Percentiles rank a stretch among this genome's conserved stretches.
Conservation (phyloP, 64 coral and sea anemone genomes). For the Stylophora pistillata region DNA sequence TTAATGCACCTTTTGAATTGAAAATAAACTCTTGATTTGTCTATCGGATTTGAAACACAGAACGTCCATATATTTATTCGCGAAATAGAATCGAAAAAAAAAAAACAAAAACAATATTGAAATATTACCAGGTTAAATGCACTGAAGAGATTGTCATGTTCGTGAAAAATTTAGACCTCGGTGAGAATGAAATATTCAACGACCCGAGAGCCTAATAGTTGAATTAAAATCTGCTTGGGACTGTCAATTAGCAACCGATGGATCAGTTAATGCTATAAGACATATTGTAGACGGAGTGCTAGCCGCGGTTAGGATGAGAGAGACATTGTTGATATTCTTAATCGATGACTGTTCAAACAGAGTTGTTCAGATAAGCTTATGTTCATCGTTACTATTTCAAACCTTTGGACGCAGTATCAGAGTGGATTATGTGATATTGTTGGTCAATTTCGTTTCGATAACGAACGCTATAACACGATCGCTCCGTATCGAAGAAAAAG, state of each 20-base stretch:
- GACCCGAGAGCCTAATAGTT: too few species aligned
- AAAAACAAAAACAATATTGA: neutral
- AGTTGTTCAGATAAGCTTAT: neutral
- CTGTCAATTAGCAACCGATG: neutral
- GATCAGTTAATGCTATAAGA: neutral
- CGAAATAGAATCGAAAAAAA: neutral
- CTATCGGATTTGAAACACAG: constrained; percentile 1
- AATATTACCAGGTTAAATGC: too few species aligned
- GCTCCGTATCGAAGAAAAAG: neutral
- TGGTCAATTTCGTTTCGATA: neutral
- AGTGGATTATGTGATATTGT: neutral
- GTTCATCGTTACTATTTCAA: neutral
- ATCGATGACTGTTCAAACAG: neutral
- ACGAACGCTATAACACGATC: neutral
- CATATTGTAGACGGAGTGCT: neutral
- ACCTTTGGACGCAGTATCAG: neutral
- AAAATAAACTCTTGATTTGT: neutral
- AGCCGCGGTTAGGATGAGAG: neutral
- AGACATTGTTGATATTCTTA: neutral
- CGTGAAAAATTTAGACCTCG: neutral
- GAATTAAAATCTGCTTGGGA: neutral
- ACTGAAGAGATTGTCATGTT: too few species aligned
- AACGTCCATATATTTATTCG: neutral
- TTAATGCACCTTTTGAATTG: neutral
- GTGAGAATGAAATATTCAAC: neutral